Evolutionary conservation across 2,113 vertebrate genomes (phyloP), one percentile per base, ranked within the genome.

Genomic region (Progne subis): DNA sequence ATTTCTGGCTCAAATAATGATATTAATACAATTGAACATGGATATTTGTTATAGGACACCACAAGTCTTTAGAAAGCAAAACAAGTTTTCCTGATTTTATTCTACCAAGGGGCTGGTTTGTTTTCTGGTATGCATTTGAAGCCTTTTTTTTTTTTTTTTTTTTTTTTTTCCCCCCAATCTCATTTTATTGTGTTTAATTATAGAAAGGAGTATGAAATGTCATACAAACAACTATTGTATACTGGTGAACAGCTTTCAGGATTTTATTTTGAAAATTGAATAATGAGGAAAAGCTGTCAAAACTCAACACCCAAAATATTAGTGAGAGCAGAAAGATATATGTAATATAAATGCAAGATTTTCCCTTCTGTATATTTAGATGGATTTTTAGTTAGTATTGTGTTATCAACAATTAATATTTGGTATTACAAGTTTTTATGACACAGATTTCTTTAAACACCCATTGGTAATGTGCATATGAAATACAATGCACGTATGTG

Each of bases 231-330:
- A 43, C 11, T n/a, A 3, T 23, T 76, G 18, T 61, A 37, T 56
- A 46, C 68, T 77, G 18, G 9, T 64, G 60, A 88, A 53, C 32
- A 82, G 67, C 81, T 95, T 97, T 87, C 57, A 81, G 82, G 80
- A 91, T 68, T 72, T 92, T 61, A 83, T 91, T 90, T 94, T 63
- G 82, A 61, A 84, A 79, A 88, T 47, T 41, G 60, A 10, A 70
- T 93, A 82, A 85, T 76, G 37, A 96, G 64, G 59, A 95, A 95
- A 96, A 95, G 63, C 88, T 78, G 43, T 69, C 87, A 76, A 92
- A 96, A 91, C 60, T 74, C 72, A 74, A 76, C 46, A 79, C 24
- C 8, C 34, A 77, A 95, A 93, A 65, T 77, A 92, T 90, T 94
- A 96, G 14, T 82, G 90, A 83, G 7, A 91, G 82, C 56, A 95